Conservation (phyloP, 2,113 vertebrate genomes). For the Piprites chloris region DNA sequence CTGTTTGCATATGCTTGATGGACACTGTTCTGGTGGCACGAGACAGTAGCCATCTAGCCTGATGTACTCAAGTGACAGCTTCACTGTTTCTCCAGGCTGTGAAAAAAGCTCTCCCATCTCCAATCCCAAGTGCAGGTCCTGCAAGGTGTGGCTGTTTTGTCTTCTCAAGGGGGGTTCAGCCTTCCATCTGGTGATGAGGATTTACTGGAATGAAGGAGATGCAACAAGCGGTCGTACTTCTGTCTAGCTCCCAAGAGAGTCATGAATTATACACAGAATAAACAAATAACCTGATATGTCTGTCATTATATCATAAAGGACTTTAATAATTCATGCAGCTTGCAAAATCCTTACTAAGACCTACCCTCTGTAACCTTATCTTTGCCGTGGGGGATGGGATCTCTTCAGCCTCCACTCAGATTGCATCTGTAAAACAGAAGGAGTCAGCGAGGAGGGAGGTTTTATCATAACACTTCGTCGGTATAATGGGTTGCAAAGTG, state of each 20-base stretch:
- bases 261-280: slow-evolving; percentile 75
- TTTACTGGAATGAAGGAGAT: slow-evolving; percentile 65
- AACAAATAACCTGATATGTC: slow-evolving; percentile 70
- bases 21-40: background rate
- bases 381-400: background rate
- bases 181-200: slow-evolving; percentile 4
- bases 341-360: slow-evolving; percentile 52
- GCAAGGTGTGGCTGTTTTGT: background rate
- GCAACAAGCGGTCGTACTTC: slow-evolving; percentile 14
- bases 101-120: background rate
- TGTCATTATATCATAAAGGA: slow-evolving; percentile 71
- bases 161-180: background rate
- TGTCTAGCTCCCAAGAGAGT: slow-evolving; percentile 45
- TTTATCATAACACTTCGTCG: slow-evolving; percentile 29
- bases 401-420: background rate
- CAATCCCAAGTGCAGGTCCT: background rate
- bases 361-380: slow-evolving; percentile 43
- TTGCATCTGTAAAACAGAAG: background rate
- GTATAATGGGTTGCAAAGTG: slow-evolving; percentile 18
- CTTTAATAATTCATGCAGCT: slow-evolving; percentile 76
- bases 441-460: background rate
- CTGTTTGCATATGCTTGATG: background rate
- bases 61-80: background rate
- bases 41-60: background rate
- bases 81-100: background rate